phyloP scores from a whole-genome alignment of 2,797 vertebrate species.

The Notamacropus eugenii region DNA sequence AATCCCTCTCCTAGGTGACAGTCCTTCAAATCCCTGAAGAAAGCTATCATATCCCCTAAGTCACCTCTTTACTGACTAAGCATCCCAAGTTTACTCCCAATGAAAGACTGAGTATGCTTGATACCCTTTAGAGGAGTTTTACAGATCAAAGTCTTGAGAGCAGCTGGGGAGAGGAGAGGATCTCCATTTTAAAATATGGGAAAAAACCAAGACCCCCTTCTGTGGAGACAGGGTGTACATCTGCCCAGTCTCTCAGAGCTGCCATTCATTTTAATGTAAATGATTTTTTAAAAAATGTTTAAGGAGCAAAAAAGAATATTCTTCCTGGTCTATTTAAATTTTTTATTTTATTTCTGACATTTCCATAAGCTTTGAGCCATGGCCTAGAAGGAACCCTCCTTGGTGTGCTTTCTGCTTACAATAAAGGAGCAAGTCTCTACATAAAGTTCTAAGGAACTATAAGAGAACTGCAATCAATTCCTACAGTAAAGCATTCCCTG shows the following conservation, averaged over 20 bases:
- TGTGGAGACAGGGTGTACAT: neutral
- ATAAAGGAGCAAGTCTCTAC: neutral
- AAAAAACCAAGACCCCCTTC: neutral
- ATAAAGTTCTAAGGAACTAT: neutral
- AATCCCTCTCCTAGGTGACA: neutral
- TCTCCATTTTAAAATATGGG: neutral
- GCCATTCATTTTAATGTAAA: slow-evolving; percentile 10
- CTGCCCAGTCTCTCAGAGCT: slow-evolving; percentile 1
- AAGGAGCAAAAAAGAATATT: neutral
- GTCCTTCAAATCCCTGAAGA: neutral
- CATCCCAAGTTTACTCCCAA: neutral
- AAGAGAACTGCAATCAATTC: neutral
- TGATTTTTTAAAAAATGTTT: neutral
- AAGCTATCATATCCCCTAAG: neutral
- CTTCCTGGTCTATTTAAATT: neutral
- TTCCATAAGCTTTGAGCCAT: neutral
- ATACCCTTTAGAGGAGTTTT: neutral
- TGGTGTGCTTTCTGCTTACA: neutral
- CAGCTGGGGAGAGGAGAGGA: neutral
- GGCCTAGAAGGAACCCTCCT: neutral
- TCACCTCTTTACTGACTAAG: neutral
- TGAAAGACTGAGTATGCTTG: neutral
- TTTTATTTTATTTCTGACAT: slow-evolving; percentile 30
- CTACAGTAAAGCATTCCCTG: neutral
- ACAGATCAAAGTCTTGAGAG: neutral